phyloP scores from a whole-genome alignment of 2,113 vertebrate genomes.

The Syrrhaptes paradoxus region DNA sequence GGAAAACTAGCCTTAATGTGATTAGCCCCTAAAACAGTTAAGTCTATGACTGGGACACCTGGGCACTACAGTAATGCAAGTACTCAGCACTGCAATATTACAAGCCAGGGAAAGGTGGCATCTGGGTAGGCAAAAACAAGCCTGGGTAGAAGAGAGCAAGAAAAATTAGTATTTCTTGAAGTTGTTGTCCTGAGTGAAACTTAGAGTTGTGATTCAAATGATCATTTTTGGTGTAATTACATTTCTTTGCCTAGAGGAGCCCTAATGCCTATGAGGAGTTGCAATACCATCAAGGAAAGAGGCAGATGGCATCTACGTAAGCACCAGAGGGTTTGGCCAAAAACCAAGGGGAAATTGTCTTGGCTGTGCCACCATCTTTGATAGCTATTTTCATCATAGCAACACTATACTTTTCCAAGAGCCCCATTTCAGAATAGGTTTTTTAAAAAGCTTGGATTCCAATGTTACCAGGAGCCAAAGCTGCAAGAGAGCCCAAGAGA shows the following conservation, averaged over 20 bases:
- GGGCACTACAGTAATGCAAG: neutral
- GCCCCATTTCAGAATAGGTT: neutral
- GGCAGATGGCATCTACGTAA: conserved; percentile 62
- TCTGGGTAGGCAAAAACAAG: neutral
- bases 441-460: neutral
- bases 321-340: conserved; percentile 59
- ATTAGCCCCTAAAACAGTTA: neutral
- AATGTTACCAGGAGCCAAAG: neutral
- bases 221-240: conserved; percentile 1
- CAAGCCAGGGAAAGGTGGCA: neutral
- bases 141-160: neutral
- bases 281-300: conserved; percentile 17
- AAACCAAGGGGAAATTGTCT: conserved; percentile 55
- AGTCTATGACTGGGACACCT: neutral
- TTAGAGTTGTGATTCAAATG: neutral
- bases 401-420: conserved; percentile 16
- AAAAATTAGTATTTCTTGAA: neutral
- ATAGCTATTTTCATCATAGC: conserved; percentile 16
- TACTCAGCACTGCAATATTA: neutral
- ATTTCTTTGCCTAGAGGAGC: conserved; percentile 47
- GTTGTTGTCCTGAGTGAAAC: conserved; percentile 23
- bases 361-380: conserved; percentile 31
- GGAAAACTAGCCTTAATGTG: neutral
- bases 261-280: conserved; percentile 29
- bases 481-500: neutral